These are phyloP conservation scores for Podocnemis expansa DNA, from an alignment of 2,113 vertebrate genomes.

Conservation along the genomic window DNA sequence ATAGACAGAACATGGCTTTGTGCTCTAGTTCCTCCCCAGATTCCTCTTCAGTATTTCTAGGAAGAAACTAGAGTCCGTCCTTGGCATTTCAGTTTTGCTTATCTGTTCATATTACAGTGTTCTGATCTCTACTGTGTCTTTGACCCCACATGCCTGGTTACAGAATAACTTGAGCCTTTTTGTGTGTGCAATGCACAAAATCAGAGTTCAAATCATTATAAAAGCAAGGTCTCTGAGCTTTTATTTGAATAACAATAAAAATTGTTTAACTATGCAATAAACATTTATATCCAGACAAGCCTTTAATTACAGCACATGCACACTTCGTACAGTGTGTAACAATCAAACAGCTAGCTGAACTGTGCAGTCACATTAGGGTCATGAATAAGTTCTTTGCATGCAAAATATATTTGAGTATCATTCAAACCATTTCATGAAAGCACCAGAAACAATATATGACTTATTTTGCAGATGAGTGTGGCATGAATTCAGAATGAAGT, in stretches of 20 bases:
- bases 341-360: not conserved
- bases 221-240: constrained; percentile 29
- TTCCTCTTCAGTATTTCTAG: constrained; percentile 34
- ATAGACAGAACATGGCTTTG: not conserved
- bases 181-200: constrained; percentile 27
- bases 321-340: not conserved
- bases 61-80: constrained; percentile 32
- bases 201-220: constrained; percentile 59
- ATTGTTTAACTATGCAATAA: not conserved
- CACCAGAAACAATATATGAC: constrained; percentile 14
- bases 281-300: constrained; percentile 9
- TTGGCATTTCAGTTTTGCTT: constrained; percentile 55
- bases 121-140: constrained; percentile 71
- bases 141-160: constrained; percentile 78
- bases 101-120: constrained; percentile 33
- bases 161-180: constrained; percentile 72
- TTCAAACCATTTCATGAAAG: constrained; percentile 13
- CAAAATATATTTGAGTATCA: not conserved
- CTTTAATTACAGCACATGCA: not conserved
- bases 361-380: not conserved
- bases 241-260: not conserved
- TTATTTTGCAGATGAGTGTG: not conserved
- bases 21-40: not conserved
- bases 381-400: not conserved
- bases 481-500: not conserved